Base-by-base conservation (phyloP, 2,888 invertebrate species). In the Panopea generosa region DNA sequence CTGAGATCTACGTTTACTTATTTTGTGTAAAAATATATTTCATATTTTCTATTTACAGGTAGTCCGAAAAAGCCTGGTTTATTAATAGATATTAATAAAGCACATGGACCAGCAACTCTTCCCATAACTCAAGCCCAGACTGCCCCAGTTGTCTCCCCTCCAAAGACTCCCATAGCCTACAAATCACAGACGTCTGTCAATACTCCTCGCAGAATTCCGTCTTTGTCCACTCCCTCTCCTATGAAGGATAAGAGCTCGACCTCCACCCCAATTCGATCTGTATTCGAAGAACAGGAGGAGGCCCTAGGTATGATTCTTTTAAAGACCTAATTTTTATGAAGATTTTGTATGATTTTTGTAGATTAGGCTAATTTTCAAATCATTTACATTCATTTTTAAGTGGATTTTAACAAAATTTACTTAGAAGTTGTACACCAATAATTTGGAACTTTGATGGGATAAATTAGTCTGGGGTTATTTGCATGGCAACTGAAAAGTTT, bases 251-350 rank as follows among this genome's bases (percentile, higher is more conserved):
- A 61, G 2, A 3, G 52, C 11, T 11, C 59, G n/a, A 33, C 72
- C 18, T 65, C 65, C 2, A 33, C 72, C 18, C 68, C 65, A 9
- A 53, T 71, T 4, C 70, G 50, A 38, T 76, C 69, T 16, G 69
- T 65, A 56, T 72, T 52, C 50, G 79, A 79, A 20, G 61, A 72
- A 52, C 79, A 75, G 20, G 79, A 75, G 16, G 49, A 52, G 22
- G 65, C 60, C 11, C 65, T 65, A 27, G 50, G 78, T 79, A 73
- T 62, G 78, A 70, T 2, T 33, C 26, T 24, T 7, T 18, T 38
- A n/a, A n/a, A n/a, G n/a, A n/a, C n/a, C n/a, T n/a, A n/a, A n/a
- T n/a, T n/a, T n/a, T n/a, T n/a, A n/a, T n/a, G n/a, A n/a, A n/a
- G n/a, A n/a, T n/a, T n/a, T n/a, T n/a, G n/a, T n/a, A n/a, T n/a